These are phyloP conservation scores for Henricia sp. DNA, from an alignment of 53 echinoderm and acorn worm species.

Conservation along the genomic window DNA sequence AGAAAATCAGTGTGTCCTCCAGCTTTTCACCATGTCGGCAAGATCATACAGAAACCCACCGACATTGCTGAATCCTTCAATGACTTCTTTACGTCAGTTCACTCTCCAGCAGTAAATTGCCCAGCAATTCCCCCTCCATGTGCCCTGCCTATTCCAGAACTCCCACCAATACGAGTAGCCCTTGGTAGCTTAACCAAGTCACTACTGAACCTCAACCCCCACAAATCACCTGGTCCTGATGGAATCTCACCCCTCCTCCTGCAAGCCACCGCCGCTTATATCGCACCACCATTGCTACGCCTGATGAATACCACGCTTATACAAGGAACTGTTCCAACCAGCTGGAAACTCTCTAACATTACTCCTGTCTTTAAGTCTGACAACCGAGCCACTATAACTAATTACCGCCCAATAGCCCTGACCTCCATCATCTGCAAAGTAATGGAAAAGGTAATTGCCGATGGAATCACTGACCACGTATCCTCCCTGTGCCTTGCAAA, in stretches of 20 bases:
- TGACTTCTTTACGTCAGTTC: background rate
- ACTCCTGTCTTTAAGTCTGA: background rate
- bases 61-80: background rate
- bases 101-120: background rate
- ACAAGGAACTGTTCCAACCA: background rate
- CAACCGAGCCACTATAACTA: background rate
- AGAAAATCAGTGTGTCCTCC: too few relatives aligned
- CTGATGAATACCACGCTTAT: background rate
- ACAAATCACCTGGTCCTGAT: background rate
- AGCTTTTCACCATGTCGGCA: background rate
- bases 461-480: too few relatives aligned
- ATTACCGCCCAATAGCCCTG: too few relatives aligned
- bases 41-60: background rate
- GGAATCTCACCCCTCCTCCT: background rate
- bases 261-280: background rate
- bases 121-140: background rate
- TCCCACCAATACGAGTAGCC: background rate
- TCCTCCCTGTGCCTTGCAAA: background rate
- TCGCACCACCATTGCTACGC: background rate
- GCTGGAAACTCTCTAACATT: too few relatives aligned
- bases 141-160: background rate
- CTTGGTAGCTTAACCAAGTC: background rate
- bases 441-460: too few relatives aligned
- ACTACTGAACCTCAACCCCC: background rate
- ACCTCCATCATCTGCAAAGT: too few relatives aligned